Evolutionary conservation across 2,797 vertebrate species (phyloP).

Genomic region (Rhabdomys pumilio): DNA sequence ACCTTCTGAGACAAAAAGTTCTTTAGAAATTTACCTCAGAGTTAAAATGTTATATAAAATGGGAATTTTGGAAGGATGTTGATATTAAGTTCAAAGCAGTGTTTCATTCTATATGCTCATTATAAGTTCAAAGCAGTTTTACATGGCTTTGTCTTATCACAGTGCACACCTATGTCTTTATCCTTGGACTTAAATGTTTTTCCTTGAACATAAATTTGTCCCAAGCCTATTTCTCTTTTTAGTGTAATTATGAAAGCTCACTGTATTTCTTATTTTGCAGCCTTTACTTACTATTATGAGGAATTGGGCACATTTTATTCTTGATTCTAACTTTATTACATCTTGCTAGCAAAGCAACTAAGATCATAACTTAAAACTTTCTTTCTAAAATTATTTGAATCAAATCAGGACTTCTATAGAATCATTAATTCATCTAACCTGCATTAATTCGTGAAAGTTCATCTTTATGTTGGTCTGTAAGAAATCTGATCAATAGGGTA

Average conservation of each 20-base stretch:
- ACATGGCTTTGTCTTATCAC: neutral
- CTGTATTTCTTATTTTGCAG: neutral
- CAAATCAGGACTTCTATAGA: no score
- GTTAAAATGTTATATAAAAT: neutral
- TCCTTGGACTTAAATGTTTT: neutral
- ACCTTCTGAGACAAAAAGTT: neutral
- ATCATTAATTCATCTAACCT: no score
- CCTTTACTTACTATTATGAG: neutral
- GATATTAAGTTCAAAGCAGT: neutral
- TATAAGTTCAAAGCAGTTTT: neutral
- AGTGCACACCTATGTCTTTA: neutral
- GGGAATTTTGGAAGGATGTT: neutral
- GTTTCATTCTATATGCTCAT: neutral
- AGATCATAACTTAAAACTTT: neutral
- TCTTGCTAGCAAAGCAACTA: neutral
- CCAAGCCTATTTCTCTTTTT: neutral
- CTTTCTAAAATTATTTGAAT: no score
- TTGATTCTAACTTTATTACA: neutral
- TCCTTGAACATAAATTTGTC: neutral
- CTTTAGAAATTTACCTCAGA: neutral
- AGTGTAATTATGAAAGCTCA: neutral
- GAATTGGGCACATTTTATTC: neutral
- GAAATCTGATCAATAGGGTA: no score
- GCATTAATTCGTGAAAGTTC: no score
- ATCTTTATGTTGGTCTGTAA: no score